Percentiles rank a stretch among this genome's conserved stretches.
These are phyloP conservation scores for Tyrannus savana DNA, from an alignment of 2,113 vertebrate species.

Conservation along the genomic window DNA sequence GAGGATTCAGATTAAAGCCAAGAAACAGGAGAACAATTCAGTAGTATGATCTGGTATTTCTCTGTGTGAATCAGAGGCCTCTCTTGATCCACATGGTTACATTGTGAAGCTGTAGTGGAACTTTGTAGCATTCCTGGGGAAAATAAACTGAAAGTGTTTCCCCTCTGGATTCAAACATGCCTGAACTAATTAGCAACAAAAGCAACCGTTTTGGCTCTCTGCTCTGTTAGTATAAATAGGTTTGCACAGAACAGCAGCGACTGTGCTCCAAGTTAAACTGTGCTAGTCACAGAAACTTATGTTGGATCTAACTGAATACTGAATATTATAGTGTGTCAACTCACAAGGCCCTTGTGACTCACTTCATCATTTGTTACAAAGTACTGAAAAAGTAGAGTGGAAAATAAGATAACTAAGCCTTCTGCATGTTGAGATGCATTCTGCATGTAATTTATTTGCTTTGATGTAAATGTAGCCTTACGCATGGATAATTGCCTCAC, in stretches of 20 bases:
- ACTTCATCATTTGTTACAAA: background rate
- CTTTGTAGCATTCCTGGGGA: slow-evolving; percentile 33
- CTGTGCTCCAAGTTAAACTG: slow-evolving; percentile 9
- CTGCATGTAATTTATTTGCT: background rate
- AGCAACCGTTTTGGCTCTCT: slow-evolving; percentile 66
- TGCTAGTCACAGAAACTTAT: background rate
- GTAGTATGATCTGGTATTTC: background rate
- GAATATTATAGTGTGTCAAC: accelerated
- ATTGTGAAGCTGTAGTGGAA: slow-evolving; percentile 10
- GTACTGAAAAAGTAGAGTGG: background rate
- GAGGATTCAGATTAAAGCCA: background rate
- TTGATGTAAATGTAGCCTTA: background rate
- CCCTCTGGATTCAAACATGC: slow-evolving; percentile 61
- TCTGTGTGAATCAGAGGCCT: background rate
- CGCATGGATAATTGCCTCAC: background rate
- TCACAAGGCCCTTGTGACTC: background rate
- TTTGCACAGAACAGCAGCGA: background rate
- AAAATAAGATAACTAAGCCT: background rate
- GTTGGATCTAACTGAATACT: accelerated
- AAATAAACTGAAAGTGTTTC: slow-evolving; percentile 57
- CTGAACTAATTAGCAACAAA: slow-evolving; percentile 63
- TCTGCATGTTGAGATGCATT: background rate
- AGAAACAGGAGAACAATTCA: background rate
- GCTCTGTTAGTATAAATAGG: slow-evolving; percentile 7
- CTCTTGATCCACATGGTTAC: background rate